Conservation (phyloP, 2,888 invertebrate species). For the Scaptomyza caliginosa region DNA sequence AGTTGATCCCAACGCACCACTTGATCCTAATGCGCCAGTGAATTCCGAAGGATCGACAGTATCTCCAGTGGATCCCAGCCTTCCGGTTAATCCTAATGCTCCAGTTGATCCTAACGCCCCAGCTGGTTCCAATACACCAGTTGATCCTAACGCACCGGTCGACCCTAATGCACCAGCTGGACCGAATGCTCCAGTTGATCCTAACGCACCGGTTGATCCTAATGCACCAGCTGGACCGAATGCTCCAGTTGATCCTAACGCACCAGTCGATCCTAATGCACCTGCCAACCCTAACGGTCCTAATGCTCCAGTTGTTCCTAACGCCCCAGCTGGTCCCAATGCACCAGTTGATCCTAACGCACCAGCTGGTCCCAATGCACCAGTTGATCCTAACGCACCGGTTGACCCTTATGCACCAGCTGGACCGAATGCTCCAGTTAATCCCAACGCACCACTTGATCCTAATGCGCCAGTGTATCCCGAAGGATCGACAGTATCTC, state of each 20-base stretch:
- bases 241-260: neutral
- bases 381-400: neutral
- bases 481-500: too few species aligned
- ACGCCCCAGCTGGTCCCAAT: neutral
- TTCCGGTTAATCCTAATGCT: conserved; percentile 8
- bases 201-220: neutral
- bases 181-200: neutral
- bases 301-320: neutral
- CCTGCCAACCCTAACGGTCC: neutral
- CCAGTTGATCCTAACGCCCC: conserved; percentile 18
- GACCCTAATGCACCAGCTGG: conserved; percentile 2
- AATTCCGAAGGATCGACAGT: conserved; percentile 9
- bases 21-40: conserved; percentile 24
- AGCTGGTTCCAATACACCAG: conserved; percentile 14
- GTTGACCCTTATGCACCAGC: neutral
- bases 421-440: neutral
- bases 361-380: neutral
- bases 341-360: neutral
- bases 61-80: conserved; percentile 14
- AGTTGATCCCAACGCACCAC: conserved; percentile 11
- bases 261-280: neutral
- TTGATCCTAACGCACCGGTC: neutral
- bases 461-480: neutral
- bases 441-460: neutral
- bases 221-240: neutral